Conservation (phyloP, 2,797 vertebrate genomes). For the Pipistrellus nathusii region DNA sequence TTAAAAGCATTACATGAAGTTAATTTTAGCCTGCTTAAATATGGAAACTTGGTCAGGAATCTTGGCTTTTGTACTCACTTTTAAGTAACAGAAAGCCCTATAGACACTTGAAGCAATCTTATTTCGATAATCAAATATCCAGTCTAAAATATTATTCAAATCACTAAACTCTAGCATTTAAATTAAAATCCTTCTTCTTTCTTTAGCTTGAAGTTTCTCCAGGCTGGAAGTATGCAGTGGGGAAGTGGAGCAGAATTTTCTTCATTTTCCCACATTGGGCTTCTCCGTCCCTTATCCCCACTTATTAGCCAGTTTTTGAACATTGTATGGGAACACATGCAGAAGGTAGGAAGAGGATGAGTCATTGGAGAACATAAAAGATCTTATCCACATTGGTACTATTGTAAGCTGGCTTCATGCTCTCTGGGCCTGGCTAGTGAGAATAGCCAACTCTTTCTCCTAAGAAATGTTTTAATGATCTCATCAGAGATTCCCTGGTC, state of each 20-base stretch:
- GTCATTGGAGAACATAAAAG: background rate
- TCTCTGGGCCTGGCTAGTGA: background rate
- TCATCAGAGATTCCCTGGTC: background rate
- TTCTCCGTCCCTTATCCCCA: background rate
- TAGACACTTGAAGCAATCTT: background rate
- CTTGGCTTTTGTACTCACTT: background rate
- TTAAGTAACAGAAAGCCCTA: slow-evolving; percentile 9
- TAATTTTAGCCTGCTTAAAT: background rate
- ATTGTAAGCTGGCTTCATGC: background rate
- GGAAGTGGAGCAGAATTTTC: background rate
- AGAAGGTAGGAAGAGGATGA: background rate
- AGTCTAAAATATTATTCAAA: background rate
- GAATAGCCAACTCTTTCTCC: background rate
- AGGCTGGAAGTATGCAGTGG: background rate
- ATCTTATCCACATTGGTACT: background rate
- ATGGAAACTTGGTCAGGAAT: background rate
- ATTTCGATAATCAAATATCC: background rate
- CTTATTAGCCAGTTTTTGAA: background rate
- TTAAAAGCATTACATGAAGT: background rate
- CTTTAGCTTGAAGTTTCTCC: background rate
- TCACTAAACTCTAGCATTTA: background rate
- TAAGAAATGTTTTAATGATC: background rate
- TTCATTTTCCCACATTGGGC: background rate
- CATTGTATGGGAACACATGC: too few species aligned
- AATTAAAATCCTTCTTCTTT: background rate